Conservation (phyloP, 1,140 invertebrate genomes). For the Physella acuta region DNA sequence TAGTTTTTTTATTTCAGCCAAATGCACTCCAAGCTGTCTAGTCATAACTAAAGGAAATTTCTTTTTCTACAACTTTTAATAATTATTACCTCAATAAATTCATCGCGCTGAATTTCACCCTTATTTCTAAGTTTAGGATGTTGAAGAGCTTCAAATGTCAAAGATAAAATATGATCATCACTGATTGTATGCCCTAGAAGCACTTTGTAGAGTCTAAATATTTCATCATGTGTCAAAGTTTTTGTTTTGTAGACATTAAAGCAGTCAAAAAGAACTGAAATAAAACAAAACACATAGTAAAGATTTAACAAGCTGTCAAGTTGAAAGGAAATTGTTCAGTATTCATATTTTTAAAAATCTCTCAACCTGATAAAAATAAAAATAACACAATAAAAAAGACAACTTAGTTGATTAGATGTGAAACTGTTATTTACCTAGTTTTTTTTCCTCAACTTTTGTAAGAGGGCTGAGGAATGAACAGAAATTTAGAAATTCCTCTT, state of each 20-base stretch:
- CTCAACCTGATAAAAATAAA: no score
- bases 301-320: no score
- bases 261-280: constrained; percentile 42
- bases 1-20: no score
- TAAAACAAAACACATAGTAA: background rate
- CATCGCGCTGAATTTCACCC: constrained; percentile 38
- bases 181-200: constrained; percentile 37
- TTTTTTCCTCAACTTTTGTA: constrained; percentile 8
- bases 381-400: no score
- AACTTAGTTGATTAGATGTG: no score
- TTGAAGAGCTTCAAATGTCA: constrained; percentile 38
- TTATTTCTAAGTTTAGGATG: constrained; percentile 33
- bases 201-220: constrained; percentile 42
- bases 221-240: constrained; percentile 41
- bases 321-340: no score
- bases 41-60: no score
- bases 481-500: constrained; percentile 11
- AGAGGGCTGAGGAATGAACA: constrained; percentile 7
- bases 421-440: constrained; percentile 13
- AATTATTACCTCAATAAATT: constrained; percentile 38
- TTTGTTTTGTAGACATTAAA: constrained; percentile 38
- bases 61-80: background rate
- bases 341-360: no score
- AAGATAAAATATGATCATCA: constrained; percentile 45
- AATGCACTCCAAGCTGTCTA: no score